A percentile compares a stretch with the other conserved stretches of the same genome.
These are phyloP conservation scores for Protonemura montana DNA, from an alignment of 2,888 invertebrate species.

Conservation along the genomic window DNA sequence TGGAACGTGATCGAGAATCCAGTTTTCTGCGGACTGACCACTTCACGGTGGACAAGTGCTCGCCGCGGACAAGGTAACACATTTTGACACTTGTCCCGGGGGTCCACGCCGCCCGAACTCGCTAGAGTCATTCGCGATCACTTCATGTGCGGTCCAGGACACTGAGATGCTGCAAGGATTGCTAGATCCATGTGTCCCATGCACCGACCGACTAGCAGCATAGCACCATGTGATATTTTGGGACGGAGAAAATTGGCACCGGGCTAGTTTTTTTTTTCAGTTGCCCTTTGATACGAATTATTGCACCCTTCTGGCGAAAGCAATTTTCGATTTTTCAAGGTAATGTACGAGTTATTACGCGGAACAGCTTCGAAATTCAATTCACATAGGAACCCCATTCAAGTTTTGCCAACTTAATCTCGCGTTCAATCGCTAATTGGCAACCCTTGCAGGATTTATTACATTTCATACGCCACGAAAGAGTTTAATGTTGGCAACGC, in stretches of 20 bases:
- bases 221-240: not conserved
- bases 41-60: not conserved
- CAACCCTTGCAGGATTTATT: constrained; percentile 32
- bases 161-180: not conserved
- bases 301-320: not conserved
- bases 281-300: not conserved
- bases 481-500: not conserved
- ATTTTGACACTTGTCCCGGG: constrained; percentile 12
- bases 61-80: not conserved
- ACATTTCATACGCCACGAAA: not conserved
- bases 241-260: not conserved
- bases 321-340: not conserved
- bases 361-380: not conserved
- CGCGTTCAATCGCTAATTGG: constrained; percentile 36
- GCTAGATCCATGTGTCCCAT: too few species aligned
- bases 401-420: constrained; percentile 31
- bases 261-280: not conserved
- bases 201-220: too few species aligned
- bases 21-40: not conserved
- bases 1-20: not conserved
- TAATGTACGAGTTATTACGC: not conserved
- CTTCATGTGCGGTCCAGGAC: not conserved
- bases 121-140: not conserved
- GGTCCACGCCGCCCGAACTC: not conserved
- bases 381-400: not conserved